Conservation (phyloP, 2,888 invertebrate genomes). For the Tetragonula carbonaria region DNA sequence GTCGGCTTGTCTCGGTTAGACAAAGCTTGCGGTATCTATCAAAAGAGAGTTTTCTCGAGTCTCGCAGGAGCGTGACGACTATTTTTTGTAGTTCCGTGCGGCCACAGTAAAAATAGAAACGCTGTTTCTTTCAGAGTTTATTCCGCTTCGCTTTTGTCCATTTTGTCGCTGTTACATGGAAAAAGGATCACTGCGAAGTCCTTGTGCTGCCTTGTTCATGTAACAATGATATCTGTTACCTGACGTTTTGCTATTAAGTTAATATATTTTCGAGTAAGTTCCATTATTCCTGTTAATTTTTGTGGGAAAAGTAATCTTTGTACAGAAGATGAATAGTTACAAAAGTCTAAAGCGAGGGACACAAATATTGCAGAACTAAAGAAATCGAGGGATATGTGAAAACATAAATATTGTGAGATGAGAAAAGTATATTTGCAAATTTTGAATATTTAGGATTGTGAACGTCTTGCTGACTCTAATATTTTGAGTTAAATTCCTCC, state of each 20-base stretch:
- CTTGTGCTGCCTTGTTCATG: no score
- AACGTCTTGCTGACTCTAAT: no score
- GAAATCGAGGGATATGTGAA: no score
- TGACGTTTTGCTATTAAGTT: neutral
- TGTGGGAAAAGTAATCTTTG: no score
- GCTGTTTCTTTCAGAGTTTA: neutral
- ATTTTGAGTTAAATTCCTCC: no score
- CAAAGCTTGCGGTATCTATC: slow-evolving; percentile 59
- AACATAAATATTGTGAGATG: no score
- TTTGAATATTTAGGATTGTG: no score
- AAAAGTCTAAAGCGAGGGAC: no score
- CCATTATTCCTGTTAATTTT: no score
- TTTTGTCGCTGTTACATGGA: neutral
- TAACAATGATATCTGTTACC: neutral
- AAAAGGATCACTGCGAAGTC: neutral
- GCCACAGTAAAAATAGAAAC: neutral
- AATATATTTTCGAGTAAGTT: neutral
- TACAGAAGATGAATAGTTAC: no score
- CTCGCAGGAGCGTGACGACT: slow-evolving; percentile 45
- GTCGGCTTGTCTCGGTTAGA: slow-evolving; percentile 23
- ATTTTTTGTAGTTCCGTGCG: slow-evolving; percentile 55
- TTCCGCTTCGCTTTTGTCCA: neutral
- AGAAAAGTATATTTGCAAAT: no score
- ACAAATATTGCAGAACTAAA: no score
- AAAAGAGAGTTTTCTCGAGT: slow-evolving; percentile 44